A percentile compares a stretch with the other conserved stretches of the same genome.
phyloP scores from a whole-genome alignment of 2,888 invertebrate genomes.

The Tetanocera ferruginea region DNA sequence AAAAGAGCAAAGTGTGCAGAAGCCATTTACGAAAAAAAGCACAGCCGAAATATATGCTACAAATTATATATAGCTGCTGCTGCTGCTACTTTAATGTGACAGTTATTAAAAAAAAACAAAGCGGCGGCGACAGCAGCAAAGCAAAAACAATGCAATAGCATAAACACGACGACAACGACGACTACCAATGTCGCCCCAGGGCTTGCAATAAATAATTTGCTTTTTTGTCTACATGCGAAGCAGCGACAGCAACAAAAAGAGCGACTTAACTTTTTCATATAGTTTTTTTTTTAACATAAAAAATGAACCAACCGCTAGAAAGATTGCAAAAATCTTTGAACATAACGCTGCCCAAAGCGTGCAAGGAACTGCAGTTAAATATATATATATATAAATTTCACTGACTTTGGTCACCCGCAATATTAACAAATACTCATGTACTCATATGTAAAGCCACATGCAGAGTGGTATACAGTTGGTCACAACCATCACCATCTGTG shows the following conservation, averaged over 20 bases:
- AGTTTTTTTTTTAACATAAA: background rate
- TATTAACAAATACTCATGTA: background rate
- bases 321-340: slow-evolving; percentile 1
- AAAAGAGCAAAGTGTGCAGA: no score
- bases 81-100: no score
- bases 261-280: background rate
- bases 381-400: background rate
- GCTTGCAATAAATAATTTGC: slow-evolving; percentile 26
- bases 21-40: no score
- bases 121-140: no score
- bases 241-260: background rate
- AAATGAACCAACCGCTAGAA: background rate
- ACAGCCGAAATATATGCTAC: no score
- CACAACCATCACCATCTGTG: background rate
- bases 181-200: slow-evolving; percentile 10
- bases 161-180: background rate
- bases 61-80: no score
- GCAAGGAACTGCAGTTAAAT: background rate
- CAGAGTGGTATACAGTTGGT: background rate
- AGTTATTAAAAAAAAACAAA: no score
- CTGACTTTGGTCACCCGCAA: background rate
- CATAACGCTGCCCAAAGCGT: background rate
- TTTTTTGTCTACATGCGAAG: background rate
- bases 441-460: background rate
- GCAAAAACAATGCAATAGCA: no score